These are phyloP conservation scores for Aplidium turbinatum DNA, from an alignment of 23 tunicate genomes.

Conservation along the genomic window DNA sequence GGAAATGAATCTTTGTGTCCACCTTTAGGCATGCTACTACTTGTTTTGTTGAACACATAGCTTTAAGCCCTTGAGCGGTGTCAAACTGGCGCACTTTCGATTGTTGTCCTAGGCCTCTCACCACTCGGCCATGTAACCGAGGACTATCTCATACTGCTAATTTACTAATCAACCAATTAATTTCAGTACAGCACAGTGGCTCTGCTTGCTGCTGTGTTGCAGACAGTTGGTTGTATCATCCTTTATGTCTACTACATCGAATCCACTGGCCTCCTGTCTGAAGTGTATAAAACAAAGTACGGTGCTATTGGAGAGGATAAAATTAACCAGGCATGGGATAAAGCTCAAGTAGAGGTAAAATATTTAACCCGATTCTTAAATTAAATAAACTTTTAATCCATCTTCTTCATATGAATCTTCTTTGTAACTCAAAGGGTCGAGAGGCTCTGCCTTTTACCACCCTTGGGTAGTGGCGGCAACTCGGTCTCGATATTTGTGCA, in stretches of 20 bases:
- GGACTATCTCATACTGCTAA: background rate
- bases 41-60: no score
- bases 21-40: no score
- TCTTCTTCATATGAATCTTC: no score
- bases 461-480: no score
- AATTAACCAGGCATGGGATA: constrained; percentile 61
- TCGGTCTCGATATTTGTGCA: no score
- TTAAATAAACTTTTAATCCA: background rate
- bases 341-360: constrained; percentile 53
- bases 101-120: no score
- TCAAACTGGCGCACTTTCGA: no score
- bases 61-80: no score
- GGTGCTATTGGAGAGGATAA: constrained; percentile 2
- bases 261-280: constrained; percentile 19
- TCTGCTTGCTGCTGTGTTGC: constrained; percentile 43
- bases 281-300: constrained; percentile 40
- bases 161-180: background rate
- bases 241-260: constrained; percentile 44
- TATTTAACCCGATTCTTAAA: background rate
- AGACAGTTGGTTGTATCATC: constrained; percentile 64
- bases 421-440: no score
- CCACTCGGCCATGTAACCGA: no score
- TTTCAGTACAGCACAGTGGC: constrained; percentile 62
- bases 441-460: no score
- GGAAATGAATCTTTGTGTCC: no score